A percentile compares a stretch with the other conserved stretches of the same genome.
phyloP scores from a whole-genome alignment of 2,113 vertebrate species.

The Tychaedon coryphoeus region DNA sequence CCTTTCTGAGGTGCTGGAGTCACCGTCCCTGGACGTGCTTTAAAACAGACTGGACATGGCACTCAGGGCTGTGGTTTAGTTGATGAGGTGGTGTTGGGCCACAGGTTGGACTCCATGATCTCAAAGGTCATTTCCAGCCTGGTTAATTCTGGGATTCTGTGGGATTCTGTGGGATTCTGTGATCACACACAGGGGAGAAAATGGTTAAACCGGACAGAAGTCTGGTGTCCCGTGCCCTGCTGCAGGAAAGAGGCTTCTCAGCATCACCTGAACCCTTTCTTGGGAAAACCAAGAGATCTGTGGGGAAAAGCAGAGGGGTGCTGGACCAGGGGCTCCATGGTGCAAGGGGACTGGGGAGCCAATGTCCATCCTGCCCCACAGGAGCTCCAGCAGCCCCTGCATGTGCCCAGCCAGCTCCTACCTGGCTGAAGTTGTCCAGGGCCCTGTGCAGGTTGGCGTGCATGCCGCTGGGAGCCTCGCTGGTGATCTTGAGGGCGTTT shows the following conservation, averaged over 20 bases:
- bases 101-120: neutral
- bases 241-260: neutral
- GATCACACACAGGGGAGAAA: neutral
- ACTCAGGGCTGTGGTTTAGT: neutral
- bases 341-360: too few relatives aligned
- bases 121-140: neutral
- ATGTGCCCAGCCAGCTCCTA: neutral
- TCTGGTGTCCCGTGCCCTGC: neutral
- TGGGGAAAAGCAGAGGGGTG: neutral
- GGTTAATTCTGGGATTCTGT: neutral
- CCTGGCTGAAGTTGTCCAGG: constrained; percentile 95
- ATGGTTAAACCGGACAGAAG: neutral
- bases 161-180: neutral
- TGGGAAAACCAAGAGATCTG: neutral
- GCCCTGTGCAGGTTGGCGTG: constrained; percentile 93
- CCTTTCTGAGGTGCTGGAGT: neutral
- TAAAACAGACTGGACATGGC: neutral
- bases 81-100: neutral
- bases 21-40: accelerated
- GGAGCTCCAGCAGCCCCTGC: neutral
- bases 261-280: neutral
- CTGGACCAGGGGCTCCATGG: accelerated
- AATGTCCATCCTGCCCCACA: accelerated
- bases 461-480: constrained; percentile 87
- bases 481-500: constrained; percentile 94